phyloP scores from a whole-genome alignment of 2,113 vertebrate species.

The Gobiocypris rarus region DNA sequence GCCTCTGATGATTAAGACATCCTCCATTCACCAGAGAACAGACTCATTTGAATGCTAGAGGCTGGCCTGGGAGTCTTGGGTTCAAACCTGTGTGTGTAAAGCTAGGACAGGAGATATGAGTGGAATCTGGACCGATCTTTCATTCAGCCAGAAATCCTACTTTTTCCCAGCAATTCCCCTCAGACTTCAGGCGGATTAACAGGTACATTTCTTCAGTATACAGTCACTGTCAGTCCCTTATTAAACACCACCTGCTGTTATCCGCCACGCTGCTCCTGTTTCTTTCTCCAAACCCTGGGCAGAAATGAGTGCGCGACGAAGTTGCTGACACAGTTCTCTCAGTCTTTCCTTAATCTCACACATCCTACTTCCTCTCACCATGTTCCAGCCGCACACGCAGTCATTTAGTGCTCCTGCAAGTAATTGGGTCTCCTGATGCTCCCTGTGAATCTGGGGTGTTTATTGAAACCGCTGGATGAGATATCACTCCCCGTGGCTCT shows the following conservation, averaged over 20 bases:
- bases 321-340: slow-evolving; percentile 35
- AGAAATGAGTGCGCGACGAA: slow-evolving; percentile 31
- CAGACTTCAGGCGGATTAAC: not conserved
- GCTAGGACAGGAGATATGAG: not conserved
- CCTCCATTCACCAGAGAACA: not conserved
- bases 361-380: slow-evolving; percentile 36
- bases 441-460: slow-evolving; percentile 48
- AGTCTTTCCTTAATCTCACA: slow-evolving; percentile 49
- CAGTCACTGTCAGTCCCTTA: slow-evolving; percentile 34
- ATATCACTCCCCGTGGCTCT: slow-evolving; percentile 42
- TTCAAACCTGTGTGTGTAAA: not conserved
- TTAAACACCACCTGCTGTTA: slow-evolving; percentile 40
- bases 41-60: slow-evolving; percentile 21
- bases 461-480: slow-evolving; percentile 55
- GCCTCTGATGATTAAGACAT: slow-evolving; percentile 22
- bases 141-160: slow-evolving; percentile 2
- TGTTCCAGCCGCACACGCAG: slow-evolving; percentile 28
- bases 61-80: not conserved
- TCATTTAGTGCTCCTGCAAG: slow-evolving; percentile 45
- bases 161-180: slow-evolving; percentile 19
- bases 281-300: slow-evolving; percentile 34
- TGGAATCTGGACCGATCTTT: slow-evolving; percentile 12
- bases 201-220: slow-evolving; percentile 38
- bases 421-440: slow-evolving; percentile 52
- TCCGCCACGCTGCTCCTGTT: slow-evolving; percentile 26